phyloP scores from a whole-genome alignment of 1,140 invertebrate genomes.

The Dufourea novaeangliae region DNA sequence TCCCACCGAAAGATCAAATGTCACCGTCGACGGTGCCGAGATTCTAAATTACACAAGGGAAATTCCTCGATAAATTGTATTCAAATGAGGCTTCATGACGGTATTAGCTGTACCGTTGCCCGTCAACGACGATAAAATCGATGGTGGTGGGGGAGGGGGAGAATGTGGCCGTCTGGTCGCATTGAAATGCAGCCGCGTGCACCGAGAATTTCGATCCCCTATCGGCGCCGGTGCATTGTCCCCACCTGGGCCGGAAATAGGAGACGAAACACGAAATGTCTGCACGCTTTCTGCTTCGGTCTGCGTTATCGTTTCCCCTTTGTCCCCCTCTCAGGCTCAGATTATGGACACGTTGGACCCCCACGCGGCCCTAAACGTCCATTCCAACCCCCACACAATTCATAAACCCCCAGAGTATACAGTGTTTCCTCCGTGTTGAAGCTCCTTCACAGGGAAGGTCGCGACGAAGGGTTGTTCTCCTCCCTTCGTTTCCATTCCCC shows the following conservation, averaged over 20 bases:
- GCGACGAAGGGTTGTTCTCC: conserved; percentile 5
- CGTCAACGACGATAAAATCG: conserved; percentile 39
- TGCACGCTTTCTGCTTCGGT: background rate
- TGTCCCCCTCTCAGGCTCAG: conserved; percentile 29
- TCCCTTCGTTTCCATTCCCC: background rate
- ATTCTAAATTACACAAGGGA: background rate
- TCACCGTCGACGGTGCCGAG: too few species aligned
- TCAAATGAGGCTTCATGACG: conserved; percentile 16
- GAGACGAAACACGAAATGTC: conserved; percentile 64
- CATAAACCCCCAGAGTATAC: too few species aligned
- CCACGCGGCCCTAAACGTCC: conserved; percentile 23
- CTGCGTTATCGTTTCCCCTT: conserved; percentile 51
- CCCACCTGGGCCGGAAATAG: conserved; percentile 59
- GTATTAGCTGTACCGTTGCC: conserved; percentile 12
- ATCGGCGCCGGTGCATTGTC: conserved; percentile 61
- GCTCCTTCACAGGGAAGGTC: conserved; percentile 19
- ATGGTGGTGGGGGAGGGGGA: conserved; percentile 40
- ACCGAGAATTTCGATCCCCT: conserved; percentile 52
- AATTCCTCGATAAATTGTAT: background rate
- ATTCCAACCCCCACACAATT: conserved; percentile 5
- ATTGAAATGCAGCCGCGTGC: conserved; percentile 48
- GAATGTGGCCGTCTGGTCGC: conserved; percentile 21
- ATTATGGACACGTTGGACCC: conserved; percentile 41
- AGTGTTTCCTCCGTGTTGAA: background rate
- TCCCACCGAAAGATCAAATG: background rate